A percentile compares a stretch with the other conserved stretches of the same genome.
Conservation (phyloP, 2,888 invertebrate genomes). For the Noctua pronuba region DNA sequence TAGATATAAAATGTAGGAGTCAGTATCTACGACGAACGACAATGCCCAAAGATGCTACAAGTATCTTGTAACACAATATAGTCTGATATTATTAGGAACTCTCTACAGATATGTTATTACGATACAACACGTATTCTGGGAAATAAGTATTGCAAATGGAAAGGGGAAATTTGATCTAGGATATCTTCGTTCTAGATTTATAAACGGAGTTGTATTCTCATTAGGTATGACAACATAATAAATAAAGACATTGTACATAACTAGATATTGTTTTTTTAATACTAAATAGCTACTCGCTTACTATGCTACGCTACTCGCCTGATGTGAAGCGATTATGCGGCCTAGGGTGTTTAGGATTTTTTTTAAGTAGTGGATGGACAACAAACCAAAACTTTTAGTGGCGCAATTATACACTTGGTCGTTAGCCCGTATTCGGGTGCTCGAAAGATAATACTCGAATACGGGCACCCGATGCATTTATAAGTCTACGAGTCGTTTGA, state of each 20-base stretch:
- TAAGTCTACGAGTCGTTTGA: neutral
- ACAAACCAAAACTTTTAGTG: neutral
- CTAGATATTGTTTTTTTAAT: neutral
- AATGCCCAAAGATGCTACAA: conserved; percentile 3
- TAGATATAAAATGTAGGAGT: neutral
- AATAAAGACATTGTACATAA: neutral
- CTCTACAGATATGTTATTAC: conserved; percentile 11
- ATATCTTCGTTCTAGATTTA: neutral
- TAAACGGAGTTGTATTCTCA: neutral
- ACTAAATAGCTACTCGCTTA: too few species aligned
- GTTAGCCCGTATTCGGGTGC: neutral
- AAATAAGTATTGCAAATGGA: conserved; percentile 6
- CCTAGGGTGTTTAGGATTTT: neutral
- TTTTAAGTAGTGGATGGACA: neutral
- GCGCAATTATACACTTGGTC: neutral
- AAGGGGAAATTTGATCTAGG: neutral
- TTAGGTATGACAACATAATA: neutral
- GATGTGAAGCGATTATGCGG: neutral
- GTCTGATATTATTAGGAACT: neutral
- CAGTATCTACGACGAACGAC: neutral
- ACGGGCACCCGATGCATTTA: neutral
- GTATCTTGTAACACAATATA: neutral
- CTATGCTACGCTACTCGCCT: too few species aligned
- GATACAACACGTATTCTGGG: neutral
- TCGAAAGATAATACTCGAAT: neutral